phyloP scores from a whole-genome alignment of 2,888 invertebrate genomes.

The Protonemura montana region DNA sequence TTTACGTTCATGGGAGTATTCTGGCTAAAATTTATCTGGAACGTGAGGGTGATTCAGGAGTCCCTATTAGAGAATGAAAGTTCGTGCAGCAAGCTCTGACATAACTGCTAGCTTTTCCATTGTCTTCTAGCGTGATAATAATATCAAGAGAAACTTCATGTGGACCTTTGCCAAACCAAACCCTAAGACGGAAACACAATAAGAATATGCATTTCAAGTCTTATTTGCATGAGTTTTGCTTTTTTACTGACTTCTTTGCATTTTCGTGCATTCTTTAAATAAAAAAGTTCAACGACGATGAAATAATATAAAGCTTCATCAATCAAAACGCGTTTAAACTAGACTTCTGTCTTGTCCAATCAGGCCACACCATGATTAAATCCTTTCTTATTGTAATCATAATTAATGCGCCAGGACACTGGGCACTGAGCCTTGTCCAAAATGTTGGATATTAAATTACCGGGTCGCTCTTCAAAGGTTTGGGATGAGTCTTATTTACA shows the following conservation, averaged over 20 bases:
- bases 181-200: background rate
- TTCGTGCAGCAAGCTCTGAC: background rate
- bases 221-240: background rate
- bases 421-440: too few relatives aligned
- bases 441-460: too few relatives aligned
- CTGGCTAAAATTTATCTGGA: background rate
- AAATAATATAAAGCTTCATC: background rate
- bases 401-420: too few relatives aligned
- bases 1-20: slow-evolving; percentile 7
- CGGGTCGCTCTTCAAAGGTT: too few relatives aligned
- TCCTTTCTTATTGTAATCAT: background rate
- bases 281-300: background rate
- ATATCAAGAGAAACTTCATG: background rate
- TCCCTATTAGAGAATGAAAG: background rate
- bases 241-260: background rate
- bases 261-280: background rate
- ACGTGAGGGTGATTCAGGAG: background rate
- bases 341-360: background rate
- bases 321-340: background rate
- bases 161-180: background rate
- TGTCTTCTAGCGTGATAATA: background rate
- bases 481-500: too few relatives aligned
- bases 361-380: background rate
- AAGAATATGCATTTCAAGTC: background rate
- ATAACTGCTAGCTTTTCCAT: background rate